Evolutionary conservation across 2,888 invertebrate genomes (phyloP).

Genomic region (Eupithecia abbreviata): DNA sequence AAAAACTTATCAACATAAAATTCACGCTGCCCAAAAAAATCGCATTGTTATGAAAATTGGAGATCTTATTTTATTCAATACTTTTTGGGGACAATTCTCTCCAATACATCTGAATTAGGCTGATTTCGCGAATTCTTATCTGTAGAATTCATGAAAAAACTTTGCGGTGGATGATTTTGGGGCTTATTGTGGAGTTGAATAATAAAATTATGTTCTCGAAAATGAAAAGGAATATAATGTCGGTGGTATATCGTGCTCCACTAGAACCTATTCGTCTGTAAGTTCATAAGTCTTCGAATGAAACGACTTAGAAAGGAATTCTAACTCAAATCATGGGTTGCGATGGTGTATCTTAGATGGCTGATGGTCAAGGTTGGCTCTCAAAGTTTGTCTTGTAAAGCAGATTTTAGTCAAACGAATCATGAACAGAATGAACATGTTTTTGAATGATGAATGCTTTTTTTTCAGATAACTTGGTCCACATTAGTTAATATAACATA

Average conservation of each 20-base stretch:
- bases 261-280: neutral
- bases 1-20: slow-evolving; percentile 11
- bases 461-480: too few species aligned
- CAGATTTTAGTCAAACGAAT: neutral
- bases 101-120: slow-evolving; percentile 42
- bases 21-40: slow-evolving; percentile 16
- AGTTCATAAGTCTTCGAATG: neutral
- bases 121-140: slow-evolving; percentile 29
- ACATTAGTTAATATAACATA: too few species aligned
- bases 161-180: slow-evolving; percentile 14
- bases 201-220: slow-evolving; percentile 11
- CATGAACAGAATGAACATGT: neutral
- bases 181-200: slow-evolving; percentile 22
- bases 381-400: neutral
- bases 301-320: neutral
- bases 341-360: neutral
- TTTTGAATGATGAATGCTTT: neutral
- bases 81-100: slow-evolving; percentile 33
- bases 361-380: neutral
- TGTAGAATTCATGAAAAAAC: slow-evolving; percentile 21
- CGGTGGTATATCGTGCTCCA: neutral
- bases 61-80: slow-evolving; percentile 41
- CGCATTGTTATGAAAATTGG: slow-evolving; percentile 35
- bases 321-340: neutral
- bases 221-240: slow-evolving; percentile 7